phyloP scores from a whole-genome alignment of 1,140 invertebrate species.

The Drosophila paulistorum region DNA sequence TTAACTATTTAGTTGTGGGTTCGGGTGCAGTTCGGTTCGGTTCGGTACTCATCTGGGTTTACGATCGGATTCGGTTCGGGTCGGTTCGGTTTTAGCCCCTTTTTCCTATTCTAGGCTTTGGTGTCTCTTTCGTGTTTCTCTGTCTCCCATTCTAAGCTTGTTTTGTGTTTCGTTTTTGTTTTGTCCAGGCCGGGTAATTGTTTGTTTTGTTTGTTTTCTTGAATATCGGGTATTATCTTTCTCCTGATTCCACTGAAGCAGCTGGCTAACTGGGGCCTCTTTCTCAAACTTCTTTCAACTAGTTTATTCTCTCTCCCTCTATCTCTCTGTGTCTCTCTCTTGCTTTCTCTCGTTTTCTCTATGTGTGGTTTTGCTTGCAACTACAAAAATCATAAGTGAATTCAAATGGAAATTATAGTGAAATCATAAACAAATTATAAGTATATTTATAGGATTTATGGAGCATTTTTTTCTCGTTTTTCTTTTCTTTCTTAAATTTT shows the following conservation, averaged over 20 bases:
- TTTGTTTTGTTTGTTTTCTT: slow-evolving; percentile 26
- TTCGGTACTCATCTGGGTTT: slow-evolving; percentile 24
- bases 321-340: slow-evolving; percentile 17
- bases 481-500: slow-evolving; percentile 57
- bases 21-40: slow-evolving; percentile 34
- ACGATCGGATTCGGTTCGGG: slow-evolving; percentile 13
- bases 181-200: slow-evolving; percentile 19
- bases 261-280: slow-evolving; percentile 39
- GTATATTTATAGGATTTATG: slow-evolving; percentile 24
- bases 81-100: slow-evolving; percentile 52
- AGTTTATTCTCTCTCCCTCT: neutral
- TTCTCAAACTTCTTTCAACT: neutral
- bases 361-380: slow-evolving; percentile 54
- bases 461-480: slow-evolving; percentile 37
- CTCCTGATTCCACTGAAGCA: slow-evolving; percentile 53
- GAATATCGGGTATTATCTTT: slow-evolving; percentile 10
- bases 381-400: slow-evolving; percentile 31
- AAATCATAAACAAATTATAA: slow-evolving; percentile 23
- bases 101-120: slow-evolving; percentile 53
- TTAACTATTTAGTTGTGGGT: slow-evolving; percentile 25
- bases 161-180: slow-evolving; percentile 17
- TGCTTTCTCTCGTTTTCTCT: slow-evolving; percentile 26
- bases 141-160: slow-evolving; percentile 4
- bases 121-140: slow-evolving; percentile 10
- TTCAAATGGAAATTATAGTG: slow-evolving; percentile 15